Percentiles rank a stretch among this genome's conserved stretches.
These are phyloP conservation scores for Eupithecia dodoneata DNA, from an alignment of 2,888 invertebrate genomes.

Conservation along the genomic window DNA sequence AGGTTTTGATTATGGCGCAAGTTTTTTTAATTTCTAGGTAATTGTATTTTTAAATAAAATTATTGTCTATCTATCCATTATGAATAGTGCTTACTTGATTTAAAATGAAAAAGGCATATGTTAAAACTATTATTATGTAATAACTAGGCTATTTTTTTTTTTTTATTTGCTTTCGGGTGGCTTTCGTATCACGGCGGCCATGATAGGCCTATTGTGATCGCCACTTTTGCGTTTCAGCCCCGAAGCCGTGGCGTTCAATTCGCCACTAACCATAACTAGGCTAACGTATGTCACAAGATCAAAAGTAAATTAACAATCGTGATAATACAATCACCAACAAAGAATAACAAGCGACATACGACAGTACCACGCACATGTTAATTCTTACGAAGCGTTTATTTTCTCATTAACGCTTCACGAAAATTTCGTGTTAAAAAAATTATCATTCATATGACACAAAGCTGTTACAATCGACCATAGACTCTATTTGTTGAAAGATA, in stretches of 20 bases:
- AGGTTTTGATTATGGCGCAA: conserved; percentile 5
- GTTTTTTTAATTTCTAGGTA: not conserved
- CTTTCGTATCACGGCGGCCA: too few species aligned
- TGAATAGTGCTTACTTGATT: too few species aligned
- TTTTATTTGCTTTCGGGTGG: too few species aligned
- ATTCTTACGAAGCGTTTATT: conserved; percentile 44
- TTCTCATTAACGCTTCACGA: conserved; percentile 61
- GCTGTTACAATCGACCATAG: conserved; percentile 3
- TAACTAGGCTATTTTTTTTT: too few species aligned
- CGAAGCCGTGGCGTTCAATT: too few species aligned
- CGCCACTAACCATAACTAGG: too few species aligned
- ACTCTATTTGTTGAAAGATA: conserved; percentile 2
- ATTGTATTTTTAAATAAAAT: too few species aligned
- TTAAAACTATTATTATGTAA: too few species aligned
- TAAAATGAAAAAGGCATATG: too few species aligned
- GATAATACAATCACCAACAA: conserved; percentile 52
- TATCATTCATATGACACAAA: conserved; percentile 47
- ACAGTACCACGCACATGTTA: conserved; percentile 55
- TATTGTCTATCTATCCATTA: too few species aligned
- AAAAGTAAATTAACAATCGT: conserved; percentile 52
- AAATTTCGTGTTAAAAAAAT: conserved; percentile 54
- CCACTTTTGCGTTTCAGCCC: too few species aligned
- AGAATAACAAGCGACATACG: conserved; percentile 62
- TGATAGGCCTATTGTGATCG: too few species aligned
- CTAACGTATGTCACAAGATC: not conserved